Evolutionary conservation across 1,140 invertebrate genomes (phyloP).

Genomic region (Drosophila varians): DNA sequence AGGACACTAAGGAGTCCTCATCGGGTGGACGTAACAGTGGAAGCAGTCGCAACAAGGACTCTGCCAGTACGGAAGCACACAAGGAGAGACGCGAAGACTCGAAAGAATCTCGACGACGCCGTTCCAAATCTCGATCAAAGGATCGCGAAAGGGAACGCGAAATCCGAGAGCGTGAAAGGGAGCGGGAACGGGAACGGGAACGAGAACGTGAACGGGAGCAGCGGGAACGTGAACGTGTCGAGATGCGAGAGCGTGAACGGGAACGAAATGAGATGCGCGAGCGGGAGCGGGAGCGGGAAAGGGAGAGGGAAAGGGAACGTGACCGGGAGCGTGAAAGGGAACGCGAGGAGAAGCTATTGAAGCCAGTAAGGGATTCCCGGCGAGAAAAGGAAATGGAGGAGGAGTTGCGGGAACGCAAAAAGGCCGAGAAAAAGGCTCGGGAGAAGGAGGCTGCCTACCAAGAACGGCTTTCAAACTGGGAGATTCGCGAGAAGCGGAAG

Average conservation of each 20-base stretch:
- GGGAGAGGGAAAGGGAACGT: constrained; percentile 82
- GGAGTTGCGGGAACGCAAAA: constrained; percentile 94
- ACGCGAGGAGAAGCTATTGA: constrained; percentile 84
- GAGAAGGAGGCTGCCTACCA: constrained; percentile 98
- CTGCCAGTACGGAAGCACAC: constrained; percentile 18
- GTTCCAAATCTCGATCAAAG: constrained; percentile 83
- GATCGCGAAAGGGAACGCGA: constrained; percentile 84
- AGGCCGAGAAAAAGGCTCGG: constrained; percentile 93
- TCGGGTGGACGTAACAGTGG: neutral
- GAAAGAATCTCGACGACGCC: constrained; percentile 61
- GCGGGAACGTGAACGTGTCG: constrained; percentile 80
- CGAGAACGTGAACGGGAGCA: constrained; percentile 83
- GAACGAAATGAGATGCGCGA: constrained; percentile 84
- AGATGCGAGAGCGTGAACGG: constrained; percentile 84
- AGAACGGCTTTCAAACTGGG: constrained; percentile 94
- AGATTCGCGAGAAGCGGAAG: constrained; percentile 95
- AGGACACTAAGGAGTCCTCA: constrained; percentile 14
- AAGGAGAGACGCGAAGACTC: constrained; percentile 58
- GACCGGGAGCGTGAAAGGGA: constrained; percentile 83
- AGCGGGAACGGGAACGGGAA: constrained; percentile 78
- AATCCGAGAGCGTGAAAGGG: constrained; percentile 76
- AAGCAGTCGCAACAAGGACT: constrained; percentile 17
- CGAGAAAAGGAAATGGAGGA: constrained; percentile 95
- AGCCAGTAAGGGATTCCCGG: constrained; percentile 86
- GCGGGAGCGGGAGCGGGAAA: constrained; percentile 84